Evolutionary conservation across 2,888 invertebrate species (phyloP).

Genomic region (Cerceris rybyensis): DNA sequence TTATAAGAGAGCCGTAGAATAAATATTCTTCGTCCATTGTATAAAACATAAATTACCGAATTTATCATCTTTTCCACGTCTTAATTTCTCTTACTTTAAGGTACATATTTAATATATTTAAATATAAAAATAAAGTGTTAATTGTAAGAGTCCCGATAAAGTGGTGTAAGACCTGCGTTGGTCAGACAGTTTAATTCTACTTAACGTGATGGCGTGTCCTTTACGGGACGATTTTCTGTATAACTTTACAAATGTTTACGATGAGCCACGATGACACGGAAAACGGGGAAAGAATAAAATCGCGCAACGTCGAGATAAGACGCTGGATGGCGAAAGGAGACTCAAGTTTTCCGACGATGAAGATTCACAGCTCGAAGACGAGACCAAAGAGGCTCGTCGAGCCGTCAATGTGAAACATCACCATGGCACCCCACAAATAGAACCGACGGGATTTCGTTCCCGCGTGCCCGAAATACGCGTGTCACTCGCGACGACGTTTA

Average conservation of each 20-base stretch:
- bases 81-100: too few species aligned
- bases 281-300: conserved; percentile 44
- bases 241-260: not conserved
- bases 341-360: conserved; percentile 56
- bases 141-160: too few species aligned
- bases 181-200: too few species aligned
- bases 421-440: conserved; percentile 67
- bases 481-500: conserved; percentile 68
- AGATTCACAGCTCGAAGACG: conserved; percentile 56
- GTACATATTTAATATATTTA: too few species aligned
- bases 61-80: too few species aligned
- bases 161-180: too few species aligned
- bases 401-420: conserved; percentile 70
- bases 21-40: too few species aligned
- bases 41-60: too few species aligned
- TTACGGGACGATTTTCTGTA: not conserved
- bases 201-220: too few species aligned
- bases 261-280: not conserved
- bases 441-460: conserved; percentile 67
- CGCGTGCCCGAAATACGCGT: conserved; percentile 72
- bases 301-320: conserved; percentile 29
- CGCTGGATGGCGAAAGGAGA: conserved; percentile 36
- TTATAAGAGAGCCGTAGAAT: too few species aligned
- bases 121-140: too few species aligned
- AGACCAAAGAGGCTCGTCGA: conserved; percentile 55